These are phyloP conservation scores for Hydra vulgaris DNA, from an alignment of 30 jellyfish, hydroid and myxozoan genomes.

Conservation along the genomic window DNA sequence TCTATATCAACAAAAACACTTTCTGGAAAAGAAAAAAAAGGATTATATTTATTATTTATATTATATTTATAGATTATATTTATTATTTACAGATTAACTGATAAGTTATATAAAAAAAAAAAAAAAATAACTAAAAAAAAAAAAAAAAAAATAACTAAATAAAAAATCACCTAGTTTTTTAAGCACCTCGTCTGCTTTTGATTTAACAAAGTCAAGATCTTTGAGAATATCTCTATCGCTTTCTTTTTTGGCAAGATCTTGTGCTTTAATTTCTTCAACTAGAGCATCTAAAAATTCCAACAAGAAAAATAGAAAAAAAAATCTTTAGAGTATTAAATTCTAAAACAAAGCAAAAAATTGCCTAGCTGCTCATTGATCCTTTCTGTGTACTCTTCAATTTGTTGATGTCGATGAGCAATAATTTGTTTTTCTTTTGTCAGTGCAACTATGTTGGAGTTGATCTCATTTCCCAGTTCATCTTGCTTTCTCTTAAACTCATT, in stretches of 20 bases:
- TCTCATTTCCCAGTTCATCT: constrained; percentile 31
- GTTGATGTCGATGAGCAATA: constrained; percentile 45
- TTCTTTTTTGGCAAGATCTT: constrained; percentile 39
- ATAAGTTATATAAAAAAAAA: no score
- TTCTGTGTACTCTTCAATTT: constrained; percentile 47
- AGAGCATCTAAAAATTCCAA: constrained; percentile 36
- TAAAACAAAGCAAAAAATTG: not conserved
- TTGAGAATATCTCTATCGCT: constrained; percentile 56
- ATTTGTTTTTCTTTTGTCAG: constrained; percentile 47
- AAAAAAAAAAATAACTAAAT: not conserved
- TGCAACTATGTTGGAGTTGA: constrained; percentile 36
- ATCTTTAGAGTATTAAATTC: not conserved
- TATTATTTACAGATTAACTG: no score
- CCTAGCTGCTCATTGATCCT: constrained; percentile 66
- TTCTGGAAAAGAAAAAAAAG: constrained; percentile 23
- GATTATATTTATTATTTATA: no score
- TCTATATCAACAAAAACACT: constrained; percentile 60
- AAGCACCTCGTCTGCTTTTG: constrained; percentile 70
- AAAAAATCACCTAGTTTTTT: constrained; percentile 52
- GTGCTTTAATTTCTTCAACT: constrained; percentile 53
- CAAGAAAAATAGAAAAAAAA: not conserved
- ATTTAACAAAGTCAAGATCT: constrained; percentile 58
- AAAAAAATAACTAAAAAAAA: not conserved
- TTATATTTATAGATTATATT: no score
- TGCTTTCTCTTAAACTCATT: constrained; percentile 40